These are phyloP conservation scores for Spodoptera frugiperda DNA, from an alignment of 1,140 invertebrate genomes.

Conservation along the genomic window DNA sequence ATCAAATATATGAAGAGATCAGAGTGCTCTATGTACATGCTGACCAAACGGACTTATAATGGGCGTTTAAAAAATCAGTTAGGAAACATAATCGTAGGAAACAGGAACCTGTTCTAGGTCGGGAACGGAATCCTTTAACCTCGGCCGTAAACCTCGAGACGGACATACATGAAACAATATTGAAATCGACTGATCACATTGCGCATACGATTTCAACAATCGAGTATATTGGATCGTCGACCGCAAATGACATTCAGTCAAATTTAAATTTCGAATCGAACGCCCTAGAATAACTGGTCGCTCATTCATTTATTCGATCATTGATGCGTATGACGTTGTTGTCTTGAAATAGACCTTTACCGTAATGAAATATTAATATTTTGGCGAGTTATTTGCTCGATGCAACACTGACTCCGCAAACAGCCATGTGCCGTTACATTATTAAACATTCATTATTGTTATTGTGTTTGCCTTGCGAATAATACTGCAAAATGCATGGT, in stretches of 20 bases:
- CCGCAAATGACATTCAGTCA: slow-evolving; percentile 27
- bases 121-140: slow-evolving; percentile 17
- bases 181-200: slow-evolving; percentile 32
- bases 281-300: slow-evolving; percentile 21
- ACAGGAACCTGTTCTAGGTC: not conserved
- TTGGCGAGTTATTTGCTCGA: slow-evolving; percentile 11
- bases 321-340: slow-evolving; percentile 18
- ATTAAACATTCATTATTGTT: slow-evolving; percentile 25
- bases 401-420: slow-evolving; percentile 8
- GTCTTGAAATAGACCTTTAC: slow-evolving; percentile 13
- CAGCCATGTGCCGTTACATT: slow-evolving; percentile 10
- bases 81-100: too few species aligned
- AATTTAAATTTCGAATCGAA: slow-evolving; percentile 38
- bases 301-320: slow-evolving; percentile 24
- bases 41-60: not conserved
- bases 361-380: slow-evolving; percentile 39
- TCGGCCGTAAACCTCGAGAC: slow-evolving; percentile 11
- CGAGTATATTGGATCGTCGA: slow-evolving; percentile 27
- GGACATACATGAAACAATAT: slow-evolving; percentile 33
- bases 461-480: slow-evolving; percentile 7
- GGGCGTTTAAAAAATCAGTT: too few species aligned
- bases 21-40: not conserved
- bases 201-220: slow-evolving; percentile 32
- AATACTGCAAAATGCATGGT: slow-evolving; percentile 30
- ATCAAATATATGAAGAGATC: too few species aligned